Conservation (phyloP, 2,113 vertebrate species). For the Heteronetta atricapilla region DNA sequence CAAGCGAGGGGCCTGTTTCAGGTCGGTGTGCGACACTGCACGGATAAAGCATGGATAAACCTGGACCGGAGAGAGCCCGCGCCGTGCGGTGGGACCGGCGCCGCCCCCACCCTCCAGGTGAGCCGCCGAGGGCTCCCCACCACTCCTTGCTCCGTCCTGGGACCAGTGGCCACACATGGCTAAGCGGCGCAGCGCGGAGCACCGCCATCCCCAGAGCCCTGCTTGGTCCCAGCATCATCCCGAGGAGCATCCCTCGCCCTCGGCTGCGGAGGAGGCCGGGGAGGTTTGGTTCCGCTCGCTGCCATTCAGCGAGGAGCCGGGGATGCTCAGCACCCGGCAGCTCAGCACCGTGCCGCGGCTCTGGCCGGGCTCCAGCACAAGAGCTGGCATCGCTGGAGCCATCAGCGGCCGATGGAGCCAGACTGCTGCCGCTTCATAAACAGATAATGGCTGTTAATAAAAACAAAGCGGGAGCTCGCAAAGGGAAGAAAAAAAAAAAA, state of each 20-base stretch:
- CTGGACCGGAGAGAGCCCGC: too few species aligned
- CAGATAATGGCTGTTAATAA: slow-evolving; percentile 57
- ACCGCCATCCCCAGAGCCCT: background rate
- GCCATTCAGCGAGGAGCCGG: background rate
- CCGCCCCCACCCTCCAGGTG: background rate
- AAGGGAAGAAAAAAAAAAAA: background rate
- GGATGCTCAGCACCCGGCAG: slow-evolving; percentile 21
- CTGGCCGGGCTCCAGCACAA: background rate
- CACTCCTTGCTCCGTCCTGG: background rate
- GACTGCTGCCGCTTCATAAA: slow-evolving; percentile 34
- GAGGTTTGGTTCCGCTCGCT: background rate
- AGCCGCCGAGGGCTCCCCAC: background rate
- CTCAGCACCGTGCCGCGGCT: background rate
- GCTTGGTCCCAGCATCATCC: background rate
- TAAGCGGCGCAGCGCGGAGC: background rate
- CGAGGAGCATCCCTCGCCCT: background rate
- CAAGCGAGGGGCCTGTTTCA: slow-evolving; percentile 60
- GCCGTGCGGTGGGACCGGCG: background rate
- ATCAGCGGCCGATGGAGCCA: slow-evolving; percentile 30
- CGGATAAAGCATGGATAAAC: background rate
- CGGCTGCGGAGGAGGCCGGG: background rate
- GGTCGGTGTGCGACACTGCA: background rate
- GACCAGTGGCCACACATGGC: background rate
- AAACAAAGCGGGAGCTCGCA: background rate
- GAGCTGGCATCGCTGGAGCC: background rate